phyloP scores from a whole-genome alignment of 2,797 vertebrate genomes.

The Leuciscus waleckii region DNA sequence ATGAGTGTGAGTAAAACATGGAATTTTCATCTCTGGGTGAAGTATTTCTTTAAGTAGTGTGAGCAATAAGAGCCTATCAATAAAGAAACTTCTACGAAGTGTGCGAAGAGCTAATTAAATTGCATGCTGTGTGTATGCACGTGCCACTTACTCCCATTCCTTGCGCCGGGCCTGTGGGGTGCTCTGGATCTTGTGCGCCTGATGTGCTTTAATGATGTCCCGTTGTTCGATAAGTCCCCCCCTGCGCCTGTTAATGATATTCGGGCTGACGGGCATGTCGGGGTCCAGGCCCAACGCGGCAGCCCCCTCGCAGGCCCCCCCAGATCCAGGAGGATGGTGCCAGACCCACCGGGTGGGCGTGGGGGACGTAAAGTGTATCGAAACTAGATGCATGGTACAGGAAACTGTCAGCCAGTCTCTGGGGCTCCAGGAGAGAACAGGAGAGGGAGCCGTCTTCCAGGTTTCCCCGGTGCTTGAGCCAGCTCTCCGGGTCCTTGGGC shows the following conservation, averaged over 20 bases:
- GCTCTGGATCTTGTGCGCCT: slow-evolving; percentile 98
- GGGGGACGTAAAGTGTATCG: slow-evolving; percentile 81
- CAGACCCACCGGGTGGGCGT: slow-evolving; percentile 57
- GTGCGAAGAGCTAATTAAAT: not conserved
- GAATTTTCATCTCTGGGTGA: not conserved
- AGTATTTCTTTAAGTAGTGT: not conserved
- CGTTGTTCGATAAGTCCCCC: slow-evolving; percentile 94
- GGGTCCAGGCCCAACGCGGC: slow-evolving; percentile 73
- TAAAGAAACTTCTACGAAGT: not conserved
- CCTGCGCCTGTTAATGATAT: slow-evolving; percentile 89
- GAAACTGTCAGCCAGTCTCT: slow-evolving; percentile 75
- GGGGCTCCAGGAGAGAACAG: slow-evolving; percentile 81
- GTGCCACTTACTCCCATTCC: slow-evolving; percentile 97
- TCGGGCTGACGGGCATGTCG: slow-evolving; percentile 85
- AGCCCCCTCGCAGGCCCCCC: slow-evolving; percentile 69
- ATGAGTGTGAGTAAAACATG: too few relatives aligned
- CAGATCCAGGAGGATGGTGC: slow-evolving; percentile 67
- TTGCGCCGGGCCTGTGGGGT: slow-evolving; percentile 95
- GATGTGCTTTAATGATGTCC: slow-evolving; percentile 95
- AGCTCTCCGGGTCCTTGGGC: slow-evolving; percentile 83
- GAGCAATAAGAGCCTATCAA: not conserved
- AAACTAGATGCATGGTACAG: slow-evolving; percentile 78
- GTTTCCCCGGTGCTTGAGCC: slow-evolving; percentile 83
- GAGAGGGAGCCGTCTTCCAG: slow-evolving; percentile 74
- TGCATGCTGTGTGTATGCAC: slow-evolving; percentile 30